Conservation (phyloP, 2,888 invertebrate genomes). For the Mesoligia furuncula region DNA sequence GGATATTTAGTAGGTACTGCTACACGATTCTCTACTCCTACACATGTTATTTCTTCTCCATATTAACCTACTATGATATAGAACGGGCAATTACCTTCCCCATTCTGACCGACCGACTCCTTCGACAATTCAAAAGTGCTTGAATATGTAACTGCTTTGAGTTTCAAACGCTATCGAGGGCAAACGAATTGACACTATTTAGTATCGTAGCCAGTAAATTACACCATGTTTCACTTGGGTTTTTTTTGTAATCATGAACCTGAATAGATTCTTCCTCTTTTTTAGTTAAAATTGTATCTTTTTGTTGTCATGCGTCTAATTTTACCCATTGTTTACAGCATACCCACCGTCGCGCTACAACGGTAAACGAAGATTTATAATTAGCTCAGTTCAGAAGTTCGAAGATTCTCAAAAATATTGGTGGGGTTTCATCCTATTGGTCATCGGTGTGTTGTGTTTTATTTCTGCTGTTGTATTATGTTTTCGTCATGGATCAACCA, state of each 20-base stretch:
- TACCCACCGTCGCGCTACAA: constrained; percentile 42
- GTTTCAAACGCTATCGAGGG: background rate
- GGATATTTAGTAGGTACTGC: too few relatives aligned
- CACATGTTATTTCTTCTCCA: too few relatives aligned
- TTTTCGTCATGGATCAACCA: background rate
- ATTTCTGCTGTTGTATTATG: background rate
- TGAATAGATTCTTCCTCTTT: background rate
- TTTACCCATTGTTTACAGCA: constrained; percentile 27
- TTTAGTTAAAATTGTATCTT: too few relatives aligned
- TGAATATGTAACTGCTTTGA: background rate
- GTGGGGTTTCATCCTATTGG: constrained; percentile 7
- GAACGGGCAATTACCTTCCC: too few relatives aligned
- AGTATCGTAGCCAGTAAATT: background rate
- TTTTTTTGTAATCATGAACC: background rate
- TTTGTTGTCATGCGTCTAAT: background rate
- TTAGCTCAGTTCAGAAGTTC: constrained; percentile 13
- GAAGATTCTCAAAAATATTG: background rate
- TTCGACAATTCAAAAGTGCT: too few relatives aligned
- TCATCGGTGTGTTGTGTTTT: background rate
- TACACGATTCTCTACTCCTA: too few relatives aligned
- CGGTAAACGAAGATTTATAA: constrained; percentile 26
- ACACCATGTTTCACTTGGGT: background rate
- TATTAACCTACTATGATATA: too few relatives aligned
- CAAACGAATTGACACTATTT: background rate
- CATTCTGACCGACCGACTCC: too few relatives aligned